Percentiles rank a stretch among this genome's conserved stretches.
Evolutionary conservation across 2,113 vertebrate species (phyloP).

Genomic region (Columba janthina): DNA sequence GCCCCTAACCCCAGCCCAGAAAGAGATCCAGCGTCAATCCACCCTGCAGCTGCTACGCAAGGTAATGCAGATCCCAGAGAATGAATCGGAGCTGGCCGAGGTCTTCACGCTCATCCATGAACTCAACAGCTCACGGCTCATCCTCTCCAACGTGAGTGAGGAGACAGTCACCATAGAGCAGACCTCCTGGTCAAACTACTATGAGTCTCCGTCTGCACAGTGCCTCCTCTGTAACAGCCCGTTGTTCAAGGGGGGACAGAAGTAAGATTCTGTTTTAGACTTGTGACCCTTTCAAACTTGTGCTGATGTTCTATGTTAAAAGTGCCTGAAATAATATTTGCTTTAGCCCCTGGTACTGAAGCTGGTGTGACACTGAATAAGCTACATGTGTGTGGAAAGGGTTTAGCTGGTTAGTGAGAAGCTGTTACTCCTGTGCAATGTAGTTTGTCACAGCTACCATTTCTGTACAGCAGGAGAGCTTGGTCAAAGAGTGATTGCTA

Average conservation of each 20-base stretch:
- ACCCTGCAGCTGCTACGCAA: conserved; percentile 90
- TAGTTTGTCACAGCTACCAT: neutral
- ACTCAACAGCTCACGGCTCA: conserved; percentile 88
- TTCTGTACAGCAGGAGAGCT: neutral
- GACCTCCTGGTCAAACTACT: conserved; percentile 92
- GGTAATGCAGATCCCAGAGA: conserved; percentile 90
- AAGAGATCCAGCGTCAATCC: conserved; percentile 89
- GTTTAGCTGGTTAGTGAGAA: neutral
- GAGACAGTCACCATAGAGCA: conserved; percentile 84
- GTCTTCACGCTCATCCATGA: conserved; percentile 89
- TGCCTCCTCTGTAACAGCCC: conserved; percentile 90
- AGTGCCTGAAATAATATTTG: neutral
- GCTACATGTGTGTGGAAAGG: neutral
- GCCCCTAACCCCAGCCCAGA: conserved; percentile 81
- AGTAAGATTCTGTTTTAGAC: conserved; percentile 79
- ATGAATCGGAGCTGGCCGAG: conserved; percentile 88
- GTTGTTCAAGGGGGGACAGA: conserved; percentile 90
- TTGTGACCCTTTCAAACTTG: neutral
- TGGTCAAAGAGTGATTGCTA: neutral
- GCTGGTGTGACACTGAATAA: neutral
- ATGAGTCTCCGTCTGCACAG: conserved; percentile 86
- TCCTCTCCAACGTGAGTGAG: conserved; percentile 83
- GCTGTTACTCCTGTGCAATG: neutral
- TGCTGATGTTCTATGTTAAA: neutral
- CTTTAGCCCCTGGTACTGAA: neutral